phyloP scores from a whole-genome alignment of 2,888 invertebrate genomes.

The Melanostoma mellinum region DNA sequence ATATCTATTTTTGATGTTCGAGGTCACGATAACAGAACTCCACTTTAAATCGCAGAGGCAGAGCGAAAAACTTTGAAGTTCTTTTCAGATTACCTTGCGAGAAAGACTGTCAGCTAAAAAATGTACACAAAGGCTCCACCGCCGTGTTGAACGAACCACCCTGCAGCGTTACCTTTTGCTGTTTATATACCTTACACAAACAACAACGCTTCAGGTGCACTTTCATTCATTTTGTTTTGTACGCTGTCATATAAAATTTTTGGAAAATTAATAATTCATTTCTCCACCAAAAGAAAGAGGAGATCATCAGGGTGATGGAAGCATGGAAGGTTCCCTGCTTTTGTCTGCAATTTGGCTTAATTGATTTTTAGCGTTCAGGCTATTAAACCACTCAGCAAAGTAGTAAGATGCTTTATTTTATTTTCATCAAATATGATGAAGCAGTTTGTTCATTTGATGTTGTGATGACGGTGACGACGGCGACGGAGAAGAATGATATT shows the following conservation, averaged over 20 bases:
- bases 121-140: too few species aligned
- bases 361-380: slow-evolving; percentile 65
- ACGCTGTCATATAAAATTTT: slow-evolving; percentile 55
- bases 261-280: slow-evolving; percentile 64
- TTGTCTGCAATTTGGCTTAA: slow-evolving; percentile 65
- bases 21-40: too few species aligned
- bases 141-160: too few species aligned
- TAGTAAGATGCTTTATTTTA: slow-evolving; percentile 25
- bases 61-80: too few species aligned
- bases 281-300: neutral
- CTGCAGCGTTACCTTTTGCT: too few species aligned
- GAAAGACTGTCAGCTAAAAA: too few species aligned
- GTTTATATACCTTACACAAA: neutral
- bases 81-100: too few species aligned
- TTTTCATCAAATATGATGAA: slow-evolving; percentile 26
- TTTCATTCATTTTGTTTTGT: slow-evolving; percentile 18
- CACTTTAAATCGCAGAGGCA: too few species aligned
- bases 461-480: slow-evolving; percentile 1
- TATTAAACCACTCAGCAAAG: slow-evolving; percentile 51
- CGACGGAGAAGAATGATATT: slow-evolving; percentile 20
- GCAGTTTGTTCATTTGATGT: slow-evolving; percentile 50
- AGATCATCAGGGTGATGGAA: neutral
- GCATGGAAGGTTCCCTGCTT: slow-evolving; percentile 2
- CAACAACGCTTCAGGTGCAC: slow-evolving; percentile 36
- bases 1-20: too few species aligned